phyloP scores from a whole-genome alignment of 2,113 vertebrate species.

The Sebastes fasciatus region DNA sequence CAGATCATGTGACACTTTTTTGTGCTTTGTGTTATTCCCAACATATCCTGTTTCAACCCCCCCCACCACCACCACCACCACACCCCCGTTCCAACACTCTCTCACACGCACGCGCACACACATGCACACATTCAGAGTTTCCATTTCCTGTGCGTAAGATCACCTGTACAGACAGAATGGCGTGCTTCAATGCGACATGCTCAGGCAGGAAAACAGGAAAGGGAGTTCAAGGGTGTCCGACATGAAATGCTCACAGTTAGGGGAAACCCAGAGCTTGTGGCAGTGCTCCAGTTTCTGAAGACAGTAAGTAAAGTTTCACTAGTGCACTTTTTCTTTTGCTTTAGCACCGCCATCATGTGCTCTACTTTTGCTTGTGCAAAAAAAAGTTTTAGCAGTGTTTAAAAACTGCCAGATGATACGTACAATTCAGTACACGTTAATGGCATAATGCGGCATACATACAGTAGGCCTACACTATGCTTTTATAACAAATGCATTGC shows the following conservation, averaged over 20 bases:
- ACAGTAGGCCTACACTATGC: neutral
- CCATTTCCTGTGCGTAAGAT: slow-evolving; percentile 83
- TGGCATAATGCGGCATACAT: neutral
- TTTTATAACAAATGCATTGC: neutral
- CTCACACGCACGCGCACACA: slow-evolving; percentile 16
- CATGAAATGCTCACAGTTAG: slow-evolving; percentile 73
- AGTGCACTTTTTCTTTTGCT: slow-evolving; percentile 48
- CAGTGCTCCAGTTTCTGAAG: slow-evolving; percentile 66
- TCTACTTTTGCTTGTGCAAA: slow-evolving; percentile 69
- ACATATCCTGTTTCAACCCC: slow-evolving; percentile 77
- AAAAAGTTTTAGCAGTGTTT: slow-evolving; percentile 22
- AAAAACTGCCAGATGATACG: slow-evolving; percentile 6
- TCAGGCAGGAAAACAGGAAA: slow-evolving; percentile 83
- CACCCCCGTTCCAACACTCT: slow-evolving; percentile 3
- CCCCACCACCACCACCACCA: neutral
- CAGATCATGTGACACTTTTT: slow-evolving; percentile 82
- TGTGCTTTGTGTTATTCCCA: slow-evolving; percentile 82
- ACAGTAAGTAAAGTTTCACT: slow-evolving; percentile 67
- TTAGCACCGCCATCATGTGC: slow-evolving; percentile 70
- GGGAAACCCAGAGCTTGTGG: slow-evolving; percentile 77
- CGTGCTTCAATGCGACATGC: slow-evolving; percentile 74
- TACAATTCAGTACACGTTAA: slow-evolving; percentile 13
- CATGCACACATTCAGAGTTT: slow-evolving; percentile 73
- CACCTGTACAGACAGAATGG: slow-evolving; percentile 81
- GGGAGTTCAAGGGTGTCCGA: slow-evolving; percentile 81